Evolutionary conservation across 2,797 vertebrate genomes (phyloP).

Genomic region (Champsocephalus gunnari): DNA sequence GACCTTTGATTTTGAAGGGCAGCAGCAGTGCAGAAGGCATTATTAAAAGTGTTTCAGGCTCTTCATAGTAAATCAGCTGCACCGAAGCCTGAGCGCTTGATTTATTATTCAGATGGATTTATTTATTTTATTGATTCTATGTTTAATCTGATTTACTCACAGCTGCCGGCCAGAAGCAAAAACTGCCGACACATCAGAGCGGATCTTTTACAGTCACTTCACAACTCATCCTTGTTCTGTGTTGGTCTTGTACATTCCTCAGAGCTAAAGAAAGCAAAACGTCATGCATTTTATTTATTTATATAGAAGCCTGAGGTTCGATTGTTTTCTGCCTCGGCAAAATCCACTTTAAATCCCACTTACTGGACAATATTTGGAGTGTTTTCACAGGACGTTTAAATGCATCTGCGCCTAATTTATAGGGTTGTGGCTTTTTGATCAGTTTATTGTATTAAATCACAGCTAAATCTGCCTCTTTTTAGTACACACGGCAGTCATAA

Average conservation of each 20-base stretch:
- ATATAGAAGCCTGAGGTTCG: neutral
- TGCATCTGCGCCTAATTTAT: neutral
- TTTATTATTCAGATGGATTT: constrained; percentile 53
- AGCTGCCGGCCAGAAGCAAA: constrained; percentile 6
- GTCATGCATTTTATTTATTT: neutral
- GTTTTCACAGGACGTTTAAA: neutral
- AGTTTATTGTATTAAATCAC: no score
- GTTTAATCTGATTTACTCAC: constrained; percentile 49
- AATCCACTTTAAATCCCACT: neutral
- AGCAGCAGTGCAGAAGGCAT: neutral
- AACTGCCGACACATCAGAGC: constrained; percentile 30
- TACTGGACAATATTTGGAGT: neutral
- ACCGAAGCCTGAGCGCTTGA: neutral
- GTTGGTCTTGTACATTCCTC: neutral
- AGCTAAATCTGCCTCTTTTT: no score
- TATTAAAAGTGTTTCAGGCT: neutral
- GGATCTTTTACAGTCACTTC: constrained; percentile 1
- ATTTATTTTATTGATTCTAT: constrained; percentile 58
- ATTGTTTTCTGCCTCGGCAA: neutral
- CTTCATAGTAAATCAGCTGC: constrained; percentile 19
- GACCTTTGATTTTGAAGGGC: neutral
- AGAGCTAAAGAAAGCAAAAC: neutral
- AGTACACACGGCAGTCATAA: no score
- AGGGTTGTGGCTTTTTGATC: no score
- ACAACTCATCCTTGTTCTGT: neutral